Conservation (phyloP, 2,888 invertebrate genomes). For the Dioctria linearis region DNA sequence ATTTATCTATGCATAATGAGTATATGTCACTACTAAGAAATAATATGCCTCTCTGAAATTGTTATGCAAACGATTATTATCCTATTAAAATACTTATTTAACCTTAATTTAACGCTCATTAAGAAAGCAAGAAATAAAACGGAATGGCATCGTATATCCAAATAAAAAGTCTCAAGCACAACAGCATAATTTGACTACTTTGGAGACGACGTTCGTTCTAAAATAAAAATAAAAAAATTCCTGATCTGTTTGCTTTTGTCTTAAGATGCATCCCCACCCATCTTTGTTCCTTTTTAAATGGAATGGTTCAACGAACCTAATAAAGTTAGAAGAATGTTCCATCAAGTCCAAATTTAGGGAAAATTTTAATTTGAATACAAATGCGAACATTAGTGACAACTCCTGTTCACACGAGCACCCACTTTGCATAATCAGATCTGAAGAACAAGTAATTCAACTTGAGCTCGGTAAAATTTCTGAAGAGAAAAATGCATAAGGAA, state of each 20-base stretch:
- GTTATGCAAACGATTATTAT: conserved; percentile 43
- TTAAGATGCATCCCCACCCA: conserved; percentile 5
- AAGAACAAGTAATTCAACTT: conserved; percentile 42
- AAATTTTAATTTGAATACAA: conserved; percentile 52
- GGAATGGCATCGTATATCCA: conserved; percentile 31
- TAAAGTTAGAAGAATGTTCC: conserved; percentile 36
- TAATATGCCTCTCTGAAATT: not conserved
- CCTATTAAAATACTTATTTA: conserved; percentile 40
- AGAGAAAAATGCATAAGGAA: no score
- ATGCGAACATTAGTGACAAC: conserved; percentile 52
- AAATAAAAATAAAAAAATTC: not conserved
- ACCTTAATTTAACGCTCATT: conserved; percentile 49
- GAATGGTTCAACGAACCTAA: conserved; percentile 43
- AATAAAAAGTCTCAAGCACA: not conserved
- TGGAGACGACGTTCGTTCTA: not conserved
- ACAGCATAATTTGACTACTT: not conserved
- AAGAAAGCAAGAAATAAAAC: conserved; percentile 35
- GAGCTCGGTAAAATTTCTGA: not conserved
- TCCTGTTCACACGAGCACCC: conserved; percentile 50
- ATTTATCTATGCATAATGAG: no score
- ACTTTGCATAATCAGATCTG: conserved; percentile 49
- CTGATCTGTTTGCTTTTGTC: conserved; percentile 36
- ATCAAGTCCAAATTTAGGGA: conserved; percentile 44
- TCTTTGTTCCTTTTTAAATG: not conserved
- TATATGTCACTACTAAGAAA: no score